phyloP scores from a whole-genome alignment of 2,888 invertebrate genomes.

The Dryobota labecula region DNA sequence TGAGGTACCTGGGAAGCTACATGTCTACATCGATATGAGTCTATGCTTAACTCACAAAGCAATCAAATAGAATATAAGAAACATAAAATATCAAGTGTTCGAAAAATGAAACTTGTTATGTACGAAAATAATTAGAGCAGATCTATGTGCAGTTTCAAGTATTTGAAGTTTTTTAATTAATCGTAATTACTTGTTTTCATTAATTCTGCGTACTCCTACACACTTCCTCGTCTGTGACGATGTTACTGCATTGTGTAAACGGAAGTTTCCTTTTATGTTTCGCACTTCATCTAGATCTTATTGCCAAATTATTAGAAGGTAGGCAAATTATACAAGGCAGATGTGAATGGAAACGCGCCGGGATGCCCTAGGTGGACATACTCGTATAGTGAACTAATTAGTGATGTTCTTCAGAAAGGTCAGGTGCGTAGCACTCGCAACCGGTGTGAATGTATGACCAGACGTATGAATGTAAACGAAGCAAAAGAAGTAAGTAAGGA shows the following conservation, averaged over 20 bases:
- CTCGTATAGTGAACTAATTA: no score
- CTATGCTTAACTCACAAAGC: constrained; percentile 22
- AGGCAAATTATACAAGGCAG: no score
- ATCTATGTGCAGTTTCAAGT: neutral
- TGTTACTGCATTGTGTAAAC: neutral
- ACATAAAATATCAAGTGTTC: neutral
- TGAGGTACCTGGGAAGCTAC: no score
- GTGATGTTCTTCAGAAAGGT: no score
- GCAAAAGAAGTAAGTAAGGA: no score
- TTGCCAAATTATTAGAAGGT: no score
- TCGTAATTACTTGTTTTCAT: constrained; percentile 4
- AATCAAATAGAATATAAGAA: constrained; percentile 1
- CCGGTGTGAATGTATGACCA: no score
- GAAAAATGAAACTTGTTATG: neutral
- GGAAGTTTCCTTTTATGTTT: neutral
- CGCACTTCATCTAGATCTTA: neutral
- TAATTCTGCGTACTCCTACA: neutral
- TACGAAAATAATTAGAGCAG: neutral
- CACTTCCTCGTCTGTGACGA: neutral
- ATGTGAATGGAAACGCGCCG: no score
- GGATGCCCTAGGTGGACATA: no score
- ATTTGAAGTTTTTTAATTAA: constrained; percentile 4
- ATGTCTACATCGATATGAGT: constrained; percentile 9
- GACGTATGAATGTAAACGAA: no score
- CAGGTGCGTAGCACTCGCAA: no score